Evolutionary conservation across 1,140 invertebrate species (phyloP).

Genomic region (Drosophila yakuba): DNA sequence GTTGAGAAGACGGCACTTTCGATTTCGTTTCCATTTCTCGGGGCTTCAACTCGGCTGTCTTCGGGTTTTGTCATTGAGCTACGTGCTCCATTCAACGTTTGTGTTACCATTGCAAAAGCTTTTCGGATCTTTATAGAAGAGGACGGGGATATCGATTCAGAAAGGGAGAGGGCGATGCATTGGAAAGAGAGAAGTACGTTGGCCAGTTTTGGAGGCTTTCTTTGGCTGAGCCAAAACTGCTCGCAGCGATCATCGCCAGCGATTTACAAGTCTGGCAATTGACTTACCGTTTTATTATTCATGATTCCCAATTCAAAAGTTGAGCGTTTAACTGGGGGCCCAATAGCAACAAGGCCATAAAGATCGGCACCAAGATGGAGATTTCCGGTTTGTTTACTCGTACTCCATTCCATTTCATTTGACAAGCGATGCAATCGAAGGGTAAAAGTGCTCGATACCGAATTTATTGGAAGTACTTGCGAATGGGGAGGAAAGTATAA

Average conservation of each 20-base stretch:
- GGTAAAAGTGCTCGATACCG: conserved; percentile 19
- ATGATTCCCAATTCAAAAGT: conserved; percentile 20
- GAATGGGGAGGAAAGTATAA: not conserved
- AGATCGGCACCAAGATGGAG: conserved; percentile 14
- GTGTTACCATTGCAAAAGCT: conserved; percentile 24
- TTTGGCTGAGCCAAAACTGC: conserved; percentile 38
- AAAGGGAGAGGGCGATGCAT: not conserved
- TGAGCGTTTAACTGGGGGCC: conserved; percentile 12
- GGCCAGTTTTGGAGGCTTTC: conserved; percentile 49
- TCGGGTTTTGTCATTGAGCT: conserved; percentile 35
- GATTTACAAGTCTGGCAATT: conserved; percentile 50
- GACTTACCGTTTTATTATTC: conserved; percentile 39
- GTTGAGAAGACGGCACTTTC: conserved; percentile 31
- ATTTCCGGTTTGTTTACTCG: conserved; percentile 39
- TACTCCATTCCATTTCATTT: conserved; percentile 22
- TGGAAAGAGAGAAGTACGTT: conserved; percentile 1
- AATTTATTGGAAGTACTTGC: conserved; percentile 1
- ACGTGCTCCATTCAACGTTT: conserved; percentile 35
- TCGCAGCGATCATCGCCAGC: conserved; percentile 22
- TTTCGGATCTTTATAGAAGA: conserved; percentile 5
- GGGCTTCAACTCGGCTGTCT: conserved; percentile 15
- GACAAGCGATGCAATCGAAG: conserved; percentile 20
- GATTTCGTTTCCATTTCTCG: conserved; percentile 43
- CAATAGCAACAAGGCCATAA: conserved; percentile 26
- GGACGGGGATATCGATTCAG: not conserved